phyloP scores from a whole-genome alignment of 35 echinoderm and acorn worm species.

The Ophioderma brevispina region DNA sequence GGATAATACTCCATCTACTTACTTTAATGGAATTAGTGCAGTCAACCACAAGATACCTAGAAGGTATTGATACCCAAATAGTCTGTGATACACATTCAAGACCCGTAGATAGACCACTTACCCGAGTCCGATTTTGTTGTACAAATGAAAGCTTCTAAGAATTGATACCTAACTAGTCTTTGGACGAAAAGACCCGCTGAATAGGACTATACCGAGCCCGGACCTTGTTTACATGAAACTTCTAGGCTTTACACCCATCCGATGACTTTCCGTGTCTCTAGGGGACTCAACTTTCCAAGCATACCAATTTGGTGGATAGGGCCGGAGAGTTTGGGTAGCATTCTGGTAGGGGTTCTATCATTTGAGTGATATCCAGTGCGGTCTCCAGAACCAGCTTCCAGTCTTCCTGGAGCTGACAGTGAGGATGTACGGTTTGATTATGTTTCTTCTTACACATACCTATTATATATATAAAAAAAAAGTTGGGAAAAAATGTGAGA shows the following conservation, averaged over 20 bases:
- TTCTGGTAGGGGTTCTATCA: constrained; percentile 5
- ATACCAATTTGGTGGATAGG: constrained; percentile 53
- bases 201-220: too few species aligned
- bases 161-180: too few species aligned
- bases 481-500: too few species aligned
- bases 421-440: constrained; percentile 6
- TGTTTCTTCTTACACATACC: constrained; percentile 43
- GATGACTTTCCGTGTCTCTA: constrained; percentile 8
- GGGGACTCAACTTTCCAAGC: constrained; percentile 48
- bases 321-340: constrained; percentile 51
- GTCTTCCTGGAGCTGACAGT: not conserved
- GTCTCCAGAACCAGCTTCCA: not conserved
- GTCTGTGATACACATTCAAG: too few species aligned
- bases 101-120: too few species aligned
- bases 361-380: constrained; percentile 28
- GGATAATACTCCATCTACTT: too few species aligned
- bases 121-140: not conserved
- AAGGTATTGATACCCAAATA: too few species aligned
- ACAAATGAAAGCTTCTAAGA: too few species aligned
- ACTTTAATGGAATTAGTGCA: too few species aligned
- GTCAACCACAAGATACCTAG: too few species aligned
- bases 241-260: not conserved
- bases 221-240: too few species aligned
- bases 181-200: too few species aligned
- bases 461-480: not conserved